Evolutionary conservation across 2,888 invertebrate species (phyloP).

Genomic region (Octonoba sinensis): DNA sequence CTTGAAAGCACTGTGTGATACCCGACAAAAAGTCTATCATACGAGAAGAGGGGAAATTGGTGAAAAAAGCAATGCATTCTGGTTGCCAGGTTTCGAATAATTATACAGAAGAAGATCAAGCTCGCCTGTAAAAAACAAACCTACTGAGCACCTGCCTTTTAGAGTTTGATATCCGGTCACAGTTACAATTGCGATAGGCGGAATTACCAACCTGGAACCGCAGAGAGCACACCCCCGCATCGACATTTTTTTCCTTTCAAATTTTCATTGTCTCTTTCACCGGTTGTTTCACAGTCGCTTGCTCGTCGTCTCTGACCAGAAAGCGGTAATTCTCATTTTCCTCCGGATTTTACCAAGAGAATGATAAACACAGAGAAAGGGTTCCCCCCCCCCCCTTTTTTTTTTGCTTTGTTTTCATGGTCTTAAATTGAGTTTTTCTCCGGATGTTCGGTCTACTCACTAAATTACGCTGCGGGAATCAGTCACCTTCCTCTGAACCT

Average conservation of each 20-base stretch:
- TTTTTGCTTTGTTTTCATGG: no score
- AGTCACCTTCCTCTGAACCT: no score
- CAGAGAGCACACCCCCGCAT: constrained; percentile 46
- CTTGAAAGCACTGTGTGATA: constrained; percentile 18
- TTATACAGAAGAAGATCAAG: constrained; percentile 49
- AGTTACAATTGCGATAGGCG: constrained; percentile 46
- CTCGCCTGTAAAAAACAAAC: constrained; percentile 39
- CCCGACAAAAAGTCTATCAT: constrained; percentile 16
- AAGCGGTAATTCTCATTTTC: no score
- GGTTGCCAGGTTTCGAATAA: constrained; percentile 49
- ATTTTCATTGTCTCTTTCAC: constrained; percentile 51
- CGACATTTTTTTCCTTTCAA: constrained; percentile 31
- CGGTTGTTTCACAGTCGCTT: constrained; percentile 60
- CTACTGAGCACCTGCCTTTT: constrained; percentile 61
- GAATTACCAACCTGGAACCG: constrained; percentile 62
- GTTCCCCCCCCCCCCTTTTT: no score
- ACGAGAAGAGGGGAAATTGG: constrained; percentile 1
- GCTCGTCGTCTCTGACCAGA: constrained; percentile 1
- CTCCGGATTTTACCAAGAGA: no score
- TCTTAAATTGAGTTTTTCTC: no score
- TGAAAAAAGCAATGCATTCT: neutral
- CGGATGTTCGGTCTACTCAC: no score
- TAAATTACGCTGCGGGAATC: no score
- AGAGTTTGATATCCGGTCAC: constrained; percentile 55
- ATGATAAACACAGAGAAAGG: no score